A percentile compares a stretch with the other conserved stretches of the same genome.
Evolutionary conservation across 1,140 invertebrate genomes (phyloP).

Genomic region (Charaxes varanes): DNA sequence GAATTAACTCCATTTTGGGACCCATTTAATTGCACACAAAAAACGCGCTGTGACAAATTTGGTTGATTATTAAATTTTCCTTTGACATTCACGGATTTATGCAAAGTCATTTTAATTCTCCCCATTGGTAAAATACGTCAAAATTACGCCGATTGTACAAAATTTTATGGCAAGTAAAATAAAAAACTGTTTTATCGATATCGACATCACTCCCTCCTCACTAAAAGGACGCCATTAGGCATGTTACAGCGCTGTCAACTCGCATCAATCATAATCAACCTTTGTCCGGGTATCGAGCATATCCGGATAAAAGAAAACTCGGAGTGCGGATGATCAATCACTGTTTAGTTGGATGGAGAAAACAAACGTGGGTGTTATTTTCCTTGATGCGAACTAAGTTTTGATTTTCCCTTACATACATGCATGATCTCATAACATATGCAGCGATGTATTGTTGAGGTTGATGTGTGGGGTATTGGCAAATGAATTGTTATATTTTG

Average conservation of each 20-base stretch:
- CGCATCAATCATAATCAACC: constrained; percentile 38
- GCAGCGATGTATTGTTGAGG: too few species aligned
- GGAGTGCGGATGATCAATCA: constrained; percentile 3
- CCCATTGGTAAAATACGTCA: neutral
- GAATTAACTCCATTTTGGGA: too few species aligned
- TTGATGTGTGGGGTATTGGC: too few species aligned
- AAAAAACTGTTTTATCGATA: constrained; percentile 7
- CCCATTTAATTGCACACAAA: too few species aligned
- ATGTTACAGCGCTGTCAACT: constrained; percentile 30
- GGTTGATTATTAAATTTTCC: too few species aligned
- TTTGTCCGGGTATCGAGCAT: constrained; percentile 25
- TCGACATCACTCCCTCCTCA: constrained; percentile 8
- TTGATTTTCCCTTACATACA: too few species aligned
- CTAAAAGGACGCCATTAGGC: constrained; percentile 29
- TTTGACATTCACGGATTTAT: too few species aligned
- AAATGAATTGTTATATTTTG: too few species aligned
- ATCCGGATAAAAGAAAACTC: constrained; percentile 31
- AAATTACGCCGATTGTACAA: neutral
- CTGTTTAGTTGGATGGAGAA: neutral
- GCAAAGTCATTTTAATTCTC: too few species aligned
- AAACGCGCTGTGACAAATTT: too few species aligned
- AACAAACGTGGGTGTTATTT: neutral
- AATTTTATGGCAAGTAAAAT: neutral
- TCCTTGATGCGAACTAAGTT: too few species aligned
- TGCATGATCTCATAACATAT: too few species aligned